Evolutionary conservation across 1,140 invertebrate genomes (phyloP).

Genomic region (Euura saliciscinereae): DNA sequence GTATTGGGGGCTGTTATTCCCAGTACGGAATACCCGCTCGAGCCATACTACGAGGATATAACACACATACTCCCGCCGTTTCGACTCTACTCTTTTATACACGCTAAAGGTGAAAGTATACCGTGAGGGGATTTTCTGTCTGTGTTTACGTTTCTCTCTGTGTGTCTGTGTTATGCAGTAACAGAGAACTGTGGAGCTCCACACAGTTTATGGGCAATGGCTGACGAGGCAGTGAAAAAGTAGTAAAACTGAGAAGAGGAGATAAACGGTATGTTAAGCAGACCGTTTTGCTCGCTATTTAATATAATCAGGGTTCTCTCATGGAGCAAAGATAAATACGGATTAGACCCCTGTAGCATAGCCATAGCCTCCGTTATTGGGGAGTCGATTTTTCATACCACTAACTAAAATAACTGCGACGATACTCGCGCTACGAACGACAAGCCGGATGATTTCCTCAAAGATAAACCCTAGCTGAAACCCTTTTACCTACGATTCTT

Average conservation of each 20-base stretch:
- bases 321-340: constrained; percentile 35
- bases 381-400: not conserved
- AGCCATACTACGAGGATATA: too few species aligned
- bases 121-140: not conserved
- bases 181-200: too few species aligned
- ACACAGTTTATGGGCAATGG: constrained; percentile 50
- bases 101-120: not conserved
- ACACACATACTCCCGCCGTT: not conserved
- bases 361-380: not conserved
- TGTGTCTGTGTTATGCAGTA: not conserved
- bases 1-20: constrained; percentile 22
- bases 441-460: not conserved
- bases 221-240: constrained; percentile 61
- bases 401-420: too few species aligned
- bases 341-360: constrained; percentile 25
- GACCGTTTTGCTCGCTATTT: constrained; percentile 59
- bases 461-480: not conserved
- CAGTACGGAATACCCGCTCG: not conserved
- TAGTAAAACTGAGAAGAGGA: constrained; percentile 59
- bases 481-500: not conserved
- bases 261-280: constrained; percentile 61
- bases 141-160: not conserved
- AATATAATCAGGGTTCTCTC: constrained; percentile 57
- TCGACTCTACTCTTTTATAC: not conserved
- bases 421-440: too few species aligned